Conservation (phyloP, 2,797 vertebrate species). For the Paguma larvata region DNA sequence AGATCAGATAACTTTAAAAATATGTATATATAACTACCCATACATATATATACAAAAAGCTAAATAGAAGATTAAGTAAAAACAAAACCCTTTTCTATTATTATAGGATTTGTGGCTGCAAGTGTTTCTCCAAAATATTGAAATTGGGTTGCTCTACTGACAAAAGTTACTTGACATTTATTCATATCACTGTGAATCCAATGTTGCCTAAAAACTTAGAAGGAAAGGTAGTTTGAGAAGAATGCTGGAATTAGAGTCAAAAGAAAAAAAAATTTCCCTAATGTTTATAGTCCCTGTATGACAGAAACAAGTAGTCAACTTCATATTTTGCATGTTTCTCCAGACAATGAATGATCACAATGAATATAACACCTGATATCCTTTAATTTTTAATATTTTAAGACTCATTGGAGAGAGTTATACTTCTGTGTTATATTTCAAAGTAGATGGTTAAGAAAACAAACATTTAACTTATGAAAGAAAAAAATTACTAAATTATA, state of each 20-base stretch:
- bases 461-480: not conserved
- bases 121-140: not conserved
- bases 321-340: not conserved
- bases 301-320: not conserved
- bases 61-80: not conserved
- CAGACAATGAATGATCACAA: not conserved
- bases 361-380: not conserved
- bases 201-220: not conserved
- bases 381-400: conserved; percentile 19
- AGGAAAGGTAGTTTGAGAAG: not conserved
- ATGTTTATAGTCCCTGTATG: not conserved
- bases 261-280: not conserved
- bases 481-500: conserved; percentile 62
- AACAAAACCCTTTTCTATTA: not conserved
- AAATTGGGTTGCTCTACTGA: not conserved
- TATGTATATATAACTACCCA: not conserved
- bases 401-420: not conserved
- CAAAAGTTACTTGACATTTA: not conserved
- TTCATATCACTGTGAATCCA: not conserved
- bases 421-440: not conserved
- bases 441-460: not conserved
- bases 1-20: conserved; percentile 10
- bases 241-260: not conserved
- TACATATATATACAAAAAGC: not conserved
- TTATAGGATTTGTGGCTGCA: not conserved